A percentile compares a stretch with the other conserved stretches of the same genome.
These are phyloP conservation scores for Galendromus occidentalis DNA, from an alignment of 1,140 invertebrate genomes.

Conservation along the genomic window DNA sequence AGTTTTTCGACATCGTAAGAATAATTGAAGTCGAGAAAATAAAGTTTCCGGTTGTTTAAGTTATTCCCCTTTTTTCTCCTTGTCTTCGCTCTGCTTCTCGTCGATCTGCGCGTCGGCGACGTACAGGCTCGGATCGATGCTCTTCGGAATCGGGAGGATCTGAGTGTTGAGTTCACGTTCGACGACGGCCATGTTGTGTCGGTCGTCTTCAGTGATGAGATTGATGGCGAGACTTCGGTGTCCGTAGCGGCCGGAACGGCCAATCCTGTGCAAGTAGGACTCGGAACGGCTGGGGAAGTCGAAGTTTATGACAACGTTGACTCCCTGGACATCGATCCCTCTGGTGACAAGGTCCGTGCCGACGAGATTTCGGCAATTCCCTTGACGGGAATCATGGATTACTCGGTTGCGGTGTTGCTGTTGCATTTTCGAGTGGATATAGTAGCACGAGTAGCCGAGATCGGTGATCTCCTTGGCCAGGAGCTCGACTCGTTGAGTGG, in stretches of 20 bases:
- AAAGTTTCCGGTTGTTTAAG: too few species aligned
- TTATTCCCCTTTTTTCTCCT: too few species aligned
- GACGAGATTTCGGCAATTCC: constrained; percentile 86
- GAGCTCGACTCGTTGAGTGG: constrained; percentile 92
- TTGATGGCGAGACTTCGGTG: constrained; percentile 38
- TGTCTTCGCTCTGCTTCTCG: constrained; percentile 26
- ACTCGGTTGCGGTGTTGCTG: constrained; percentile 93
- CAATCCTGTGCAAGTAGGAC: constrained; percentile 38
- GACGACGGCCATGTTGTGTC: constrained; percentile 34
- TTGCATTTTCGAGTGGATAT: constrained; percentile 98
- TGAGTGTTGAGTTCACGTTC: constrained; percentile 23
- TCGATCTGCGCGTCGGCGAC: constrained; percentile 52
- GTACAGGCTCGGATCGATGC: constrained; percentile 84
- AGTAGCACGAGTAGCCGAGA: constrained; percentile 97
- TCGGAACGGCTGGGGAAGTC: constrained; percentile 38
- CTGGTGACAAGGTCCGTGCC: constrained; percentile 86
- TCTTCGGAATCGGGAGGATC: neutral
- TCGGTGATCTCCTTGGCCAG: constrained; percentile 99
- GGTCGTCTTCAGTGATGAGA: constrained; percentile 37
- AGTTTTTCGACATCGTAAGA: too few species aligned
- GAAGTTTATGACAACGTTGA: constrained; percentile 61
- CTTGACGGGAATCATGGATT: constrained; percentile 96
- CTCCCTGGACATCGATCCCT: constrained; percentile 97
- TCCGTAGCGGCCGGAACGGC: constrained; percentile 35
- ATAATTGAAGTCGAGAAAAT: too few species aligned